phyloP scores from a whole-genome alignment of 1,140 invertebrate genomes.

The Euwallacea fornicatus region DNA sequence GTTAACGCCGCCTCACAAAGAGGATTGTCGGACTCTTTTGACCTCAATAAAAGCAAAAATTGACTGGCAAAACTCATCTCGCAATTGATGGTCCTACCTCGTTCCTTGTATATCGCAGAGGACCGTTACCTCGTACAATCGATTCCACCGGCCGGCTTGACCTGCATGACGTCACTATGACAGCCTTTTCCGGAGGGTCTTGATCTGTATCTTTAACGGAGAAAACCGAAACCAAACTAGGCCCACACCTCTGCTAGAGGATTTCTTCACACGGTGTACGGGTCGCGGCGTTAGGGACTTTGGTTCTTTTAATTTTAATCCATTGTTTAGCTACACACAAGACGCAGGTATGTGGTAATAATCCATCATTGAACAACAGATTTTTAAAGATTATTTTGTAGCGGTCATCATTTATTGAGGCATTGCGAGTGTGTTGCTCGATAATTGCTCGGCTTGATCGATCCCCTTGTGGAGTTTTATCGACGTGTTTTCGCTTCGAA shows the following conservation, averaged over 20 bases:
- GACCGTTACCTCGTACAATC: conserved; percentile 23
- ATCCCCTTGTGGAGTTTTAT: conserved; percentile 27
- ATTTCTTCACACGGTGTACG: too few species aligned
- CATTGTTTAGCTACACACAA: conserved; percentile 32
- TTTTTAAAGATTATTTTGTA: conserved; percentile 32
- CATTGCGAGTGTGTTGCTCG: conserved; percentile 1
- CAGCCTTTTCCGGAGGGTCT: neutral
- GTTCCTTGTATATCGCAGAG: conserved; percentile 4
- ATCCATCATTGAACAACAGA: conserved; percentile 37
- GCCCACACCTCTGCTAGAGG: too few species aligned
- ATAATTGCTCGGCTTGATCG: conserved; percentile 31
- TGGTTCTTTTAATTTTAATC: conserved; percentile 31
- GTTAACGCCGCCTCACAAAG: neutral
- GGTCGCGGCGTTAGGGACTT: too few species aligned
- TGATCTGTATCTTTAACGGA: neutral
- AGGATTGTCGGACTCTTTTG: too few species aligned
- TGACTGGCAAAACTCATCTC: conserved; percentile 31
- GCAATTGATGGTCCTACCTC: conserved; percentile 17
- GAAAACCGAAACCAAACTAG: too few species aligned
- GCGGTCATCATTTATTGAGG: conserved; percentile 23
- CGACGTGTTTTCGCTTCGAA: neutral
- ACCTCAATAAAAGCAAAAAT: conserved; percentile 6
- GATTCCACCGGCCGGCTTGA: conserved; percentile 24
- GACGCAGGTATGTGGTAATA: conserved; percentile 9
- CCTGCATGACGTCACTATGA: conserved; percentile 24